Evolutionary conservation across 2,888 invertebrate genomes (phyloP).

Genomic region (Scaptomyza caliginosa): DNA sequence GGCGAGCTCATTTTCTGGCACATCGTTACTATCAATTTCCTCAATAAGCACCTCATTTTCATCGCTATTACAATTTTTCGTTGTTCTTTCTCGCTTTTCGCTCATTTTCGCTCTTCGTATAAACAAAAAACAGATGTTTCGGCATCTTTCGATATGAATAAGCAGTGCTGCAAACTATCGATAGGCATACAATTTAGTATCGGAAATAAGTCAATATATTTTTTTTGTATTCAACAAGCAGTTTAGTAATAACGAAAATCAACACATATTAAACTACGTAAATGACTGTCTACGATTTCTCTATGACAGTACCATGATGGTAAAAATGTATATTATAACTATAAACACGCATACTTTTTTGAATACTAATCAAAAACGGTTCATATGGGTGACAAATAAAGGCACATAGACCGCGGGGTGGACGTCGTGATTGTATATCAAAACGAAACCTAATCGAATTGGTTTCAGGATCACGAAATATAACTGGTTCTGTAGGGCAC

Average conservation of each 20-base stretch:
- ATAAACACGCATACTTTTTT: slow-evolving; percentile 95
- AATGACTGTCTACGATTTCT: slow-evolving; percentile 18
- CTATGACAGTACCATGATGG: slow-evolving; percentile 84
- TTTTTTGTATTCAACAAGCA: neutral
- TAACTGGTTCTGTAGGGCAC: slow-evolving; percentile 92
- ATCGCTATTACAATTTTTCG: slow-evolving; percentile 17
- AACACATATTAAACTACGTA: slow-evolving; percentile 1
- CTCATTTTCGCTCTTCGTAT: slow-evolving; percentile 21
- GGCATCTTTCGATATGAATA: neutral
- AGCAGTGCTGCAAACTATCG: neutral
- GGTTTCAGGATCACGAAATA: slow-evolving; percentile 93
- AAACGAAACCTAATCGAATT: slow-evolving; percentile 94
- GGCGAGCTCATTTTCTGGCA: slow-evolving; percentile 80
- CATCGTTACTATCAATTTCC: slow-evolving; percentile 80
- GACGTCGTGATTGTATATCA: slow-evolving; percentile 54
- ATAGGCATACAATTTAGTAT: neutral
- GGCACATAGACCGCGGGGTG: slow-evolving; percentile 91
- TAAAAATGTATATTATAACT: slow-evolving; percentile 97
- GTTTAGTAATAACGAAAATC: slow-evolving; percentile 2
- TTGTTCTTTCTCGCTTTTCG: slow-evolving; percentile 1
- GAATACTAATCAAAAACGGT: slow-evolving; percentile 97
- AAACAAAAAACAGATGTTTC: slow-evolving; percentile 21
- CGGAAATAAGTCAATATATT: neutral
- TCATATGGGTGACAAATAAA: slow-evolving; percentile 98
- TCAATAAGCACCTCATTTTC: slow-evolving; percentile 71